Evolutionary conservation across 2,888 invertebrate species (phyloP), one percentile per base, ranked within the genome.

Genomic region (Halictus quadricinctus): DNA sequence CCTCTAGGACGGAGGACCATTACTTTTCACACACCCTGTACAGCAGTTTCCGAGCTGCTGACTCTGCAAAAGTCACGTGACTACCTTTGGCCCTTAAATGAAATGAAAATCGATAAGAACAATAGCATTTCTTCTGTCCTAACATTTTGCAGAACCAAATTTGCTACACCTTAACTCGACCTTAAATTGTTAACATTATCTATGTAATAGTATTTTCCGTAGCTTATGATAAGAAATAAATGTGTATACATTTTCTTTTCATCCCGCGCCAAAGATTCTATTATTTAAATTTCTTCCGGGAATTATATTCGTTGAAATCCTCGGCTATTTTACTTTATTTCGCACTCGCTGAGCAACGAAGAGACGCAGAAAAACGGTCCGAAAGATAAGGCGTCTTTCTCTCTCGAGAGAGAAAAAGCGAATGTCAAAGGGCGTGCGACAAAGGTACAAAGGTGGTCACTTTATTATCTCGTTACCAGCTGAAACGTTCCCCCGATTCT

Each of bases 401-500:
- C 76, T 58, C 72, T 64, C 36, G 36, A 36, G 2, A 36, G 36
- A 70, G 66, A 54, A 60, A 76, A 79, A 77, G 72, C 48, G 43
- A 25, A 76, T 43, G 69, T 74, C 81, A 86, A 88, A 89, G 88
- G 89, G 81, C 90, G 87, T 76, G 58, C 85, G 69, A 74, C 73
- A 80, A 83, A 83, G 89, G 87, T 89, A 89, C 88, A 88, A 91
- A 88, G 90, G 89, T 87, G 90, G 86, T 88, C 89, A 87, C 89
- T 92, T 92, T 90, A 91, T 92, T 92, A 91, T 92, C 91, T 89
- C 88, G 91, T 92, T 91, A 92, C 91, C 86, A 48, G 79, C 76
- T 80, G 79, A 81, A 90, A 88, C 82, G 88, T 86, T 83, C 88
- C 86, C 89, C 89, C 90, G 92, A 92, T 91, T 90, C 90, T 84